These are phyloP conservation scores for Xyliphius kryptos DNA, from an alignment of 2,113 vertebrate genomes.

Conservation along the genomic window DNA sequence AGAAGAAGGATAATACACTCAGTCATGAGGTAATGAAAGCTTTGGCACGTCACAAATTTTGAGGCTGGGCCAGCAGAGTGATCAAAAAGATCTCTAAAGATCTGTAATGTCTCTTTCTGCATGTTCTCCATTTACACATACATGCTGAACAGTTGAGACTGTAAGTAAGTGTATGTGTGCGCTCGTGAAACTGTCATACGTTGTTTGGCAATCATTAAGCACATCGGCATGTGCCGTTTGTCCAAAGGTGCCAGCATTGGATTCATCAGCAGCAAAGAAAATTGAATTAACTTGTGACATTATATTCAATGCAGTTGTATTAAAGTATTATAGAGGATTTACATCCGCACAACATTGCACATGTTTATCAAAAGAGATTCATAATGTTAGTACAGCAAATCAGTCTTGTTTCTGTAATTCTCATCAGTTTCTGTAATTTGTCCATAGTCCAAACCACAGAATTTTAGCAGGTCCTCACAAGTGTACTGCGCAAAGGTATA, in stretches of 20 bases:
- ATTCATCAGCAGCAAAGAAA: slow-evolving; percentile 41
- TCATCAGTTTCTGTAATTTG: too few species aligned
- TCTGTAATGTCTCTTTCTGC: slow-evolving; percentile 31
- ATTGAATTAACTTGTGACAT: slow-evolving; percentile 49
- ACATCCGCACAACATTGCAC: slow-evolving; percentile 1
- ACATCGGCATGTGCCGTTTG: slow-evolving; percentile 37
- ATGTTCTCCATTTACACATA: slow-evolving; percentile 24
- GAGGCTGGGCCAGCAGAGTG: slow-evolving; percentile 29
- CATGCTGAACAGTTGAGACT: slow-evolving; percentile 2
- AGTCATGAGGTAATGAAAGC: slow-evolving; percentile 41
- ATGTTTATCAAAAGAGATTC: too few species aligned
- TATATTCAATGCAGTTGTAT: slow-evolving; percentile 34
- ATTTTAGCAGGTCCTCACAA: too few species aligned
- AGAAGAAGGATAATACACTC: slow-evolving; percentile 42
- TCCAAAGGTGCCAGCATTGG: slow-evolving; percentile 37
- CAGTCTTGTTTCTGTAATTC: too few species aligned
- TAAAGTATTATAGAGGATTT: slow-evolving; percentile 32
- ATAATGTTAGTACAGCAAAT: too few species aligned
- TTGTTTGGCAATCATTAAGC: too few species aligned
- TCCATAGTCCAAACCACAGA: too few species aligned
- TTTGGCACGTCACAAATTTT: slow-evolving; percentile 46
- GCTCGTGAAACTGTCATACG: background rate
- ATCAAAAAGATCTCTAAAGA: slow-evolving; percentile 61
- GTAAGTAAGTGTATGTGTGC: slow-evolving; percentile 2
- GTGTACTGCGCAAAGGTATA: too few species aligned